Evolutionary conservation across 2,888 invertebrate species (phyloP), one percentile per base, ranked within the genome.

Genomic region (Philhelius pedissequus): DNA sequence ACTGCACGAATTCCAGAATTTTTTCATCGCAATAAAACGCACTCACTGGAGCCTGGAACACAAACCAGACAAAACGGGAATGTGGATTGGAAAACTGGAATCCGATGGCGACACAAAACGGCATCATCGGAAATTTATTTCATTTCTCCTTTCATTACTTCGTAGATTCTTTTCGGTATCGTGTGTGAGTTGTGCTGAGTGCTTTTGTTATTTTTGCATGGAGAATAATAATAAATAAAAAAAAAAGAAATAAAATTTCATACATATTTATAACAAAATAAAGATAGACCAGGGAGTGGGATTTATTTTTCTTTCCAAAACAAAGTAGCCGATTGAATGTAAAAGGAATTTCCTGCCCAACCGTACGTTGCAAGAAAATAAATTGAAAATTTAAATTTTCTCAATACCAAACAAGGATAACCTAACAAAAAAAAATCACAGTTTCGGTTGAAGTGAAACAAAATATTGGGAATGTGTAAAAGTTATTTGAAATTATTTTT

Each of bases 131-230:
- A 78, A 73, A 83, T 64, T 56, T 69, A 83, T 83, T 78, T 48
- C 64, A 78, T 74, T 83, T 83, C 83, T 78, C 78, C 74, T 83
- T 83, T 83, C 83, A 83, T 83, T 83, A 64, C 74, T 79, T 69
- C 45, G 69, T 75, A 66, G 78, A 75, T 64, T 70, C 69, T 74
- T 78, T 78, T 35, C 74, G 78, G 83, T 83, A 8, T 79, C 78
- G 83, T 60, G 83, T 76, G 78, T 78, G 52, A 62, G 58, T 60
- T 58, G 5, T 48, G 22, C 22, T 25, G 13, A 48, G 48, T 48
- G 22, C 22, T 48, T 68, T 62, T 56, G n/a, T n/a, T n/a, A n/a
- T 32, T 40, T 64, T 64, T 56, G 3, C 40, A 15, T 18, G 18
- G 20, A 43, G 18, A 22, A 54, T 9, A 69, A 54, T n/a, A 25